These are phyloP conservation scores for Haplochromis vanheusdeni DNA, from an alignment of 2,113 vertebrate species.

Conservation along the genomic window DNA sequence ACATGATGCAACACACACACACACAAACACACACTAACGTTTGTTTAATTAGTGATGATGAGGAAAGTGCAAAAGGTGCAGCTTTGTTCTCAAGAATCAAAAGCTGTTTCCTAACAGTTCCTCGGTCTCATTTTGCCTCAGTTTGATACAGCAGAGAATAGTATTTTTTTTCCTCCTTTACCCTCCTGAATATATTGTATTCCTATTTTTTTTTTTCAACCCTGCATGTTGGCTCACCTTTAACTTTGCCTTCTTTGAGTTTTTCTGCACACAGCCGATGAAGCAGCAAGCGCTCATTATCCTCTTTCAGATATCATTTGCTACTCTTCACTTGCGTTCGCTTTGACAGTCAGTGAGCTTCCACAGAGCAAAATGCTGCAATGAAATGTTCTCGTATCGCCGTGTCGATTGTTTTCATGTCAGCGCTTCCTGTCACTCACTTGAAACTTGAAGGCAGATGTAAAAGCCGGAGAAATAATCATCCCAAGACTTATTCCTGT, in stretches of 20 bases:
- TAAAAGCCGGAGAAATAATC: background rate
- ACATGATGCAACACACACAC: background rate
- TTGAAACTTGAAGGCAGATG: background rate
- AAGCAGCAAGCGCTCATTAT: background rate
- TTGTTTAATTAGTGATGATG: background rate
- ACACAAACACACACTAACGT: accelerated
- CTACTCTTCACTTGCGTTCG: background rate
- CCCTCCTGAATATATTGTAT: background rate
- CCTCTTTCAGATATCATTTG: background rate
- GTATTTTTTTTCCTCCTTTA: background rate
- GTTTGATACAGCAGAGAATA: background rate
- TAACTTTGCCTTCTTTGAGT: background rate
- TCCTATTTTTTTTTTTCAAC: background rate
- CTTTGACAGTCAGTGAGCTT: background rate
- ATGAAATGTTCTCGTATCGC: background rate
- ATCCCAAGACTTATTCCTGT: background rate
- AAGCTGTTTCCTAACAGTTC: background rate
- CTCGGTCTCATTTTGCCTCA: accelerated
- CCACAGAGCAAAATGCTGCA: background rate
- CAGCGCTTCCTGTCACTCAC: background rate
- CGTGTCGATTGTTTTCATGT: background rate
- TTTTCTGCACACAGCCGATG: background rate
- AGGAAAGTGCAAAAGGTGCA: background rate
- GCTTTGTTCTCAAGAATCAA: background rate
- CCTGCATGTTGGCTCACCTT: background rate